Conservation (phyloP, 1,140 invertebrate species). For the Micrasema minimum region DNA sequence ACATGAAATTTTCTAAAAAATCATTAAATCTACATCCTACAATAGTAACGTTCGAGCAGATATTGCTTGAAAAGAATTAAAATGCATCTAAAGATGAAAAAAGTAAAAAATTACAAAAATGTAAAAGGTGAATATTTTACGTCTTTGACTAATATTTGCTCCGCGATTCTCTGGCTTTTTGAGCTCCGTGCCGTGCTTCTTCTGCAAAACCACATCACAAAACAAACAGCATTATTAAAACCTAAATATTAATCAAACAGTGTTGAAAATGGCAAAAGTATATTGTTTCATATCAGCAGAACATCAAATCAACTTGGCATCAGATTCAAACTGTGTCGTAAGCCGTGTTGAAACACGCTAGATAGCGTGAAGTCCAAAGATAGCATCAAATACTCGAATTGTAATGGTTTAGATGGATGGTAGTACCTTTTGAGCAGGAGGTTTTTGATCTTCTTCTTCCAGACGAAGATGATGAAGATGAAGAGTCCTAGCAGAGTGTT, state of each 20-base stretch:
- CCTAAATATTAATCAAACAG: background rate
- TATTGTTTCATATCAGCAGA: too few species aligned
- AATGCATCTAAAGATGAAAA: conserved; percentile 27
- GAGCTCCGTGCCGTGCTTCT: conserved; percentile 46
- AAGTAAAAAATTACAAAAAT: conserved; percentile 31
- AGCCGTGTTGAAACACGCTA: conserved; percentile 27
- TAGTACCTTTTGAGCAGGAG: conserved; percentile 68
- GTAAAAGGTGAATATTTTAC: conserved; percentile 40
- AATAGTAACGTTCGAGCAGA: conserved; percentile 4
- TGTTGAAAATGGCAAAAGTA: too few species aligned
- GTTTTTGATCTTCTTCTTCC: conserved; percentile 73
- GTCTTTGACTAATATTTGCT: conserved; percentile 47
- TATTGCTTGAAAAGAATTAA: conserved; percentile 4
- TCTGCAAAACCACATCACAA: conserved; percentile 46
- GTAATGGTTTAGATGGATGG: conserved; percentile 32
- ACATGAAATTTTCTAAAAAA: too few species aligned
- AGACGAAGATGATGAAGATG: conserved; percentile 78
- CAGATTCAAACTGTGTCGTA: conserved; percentile 13
- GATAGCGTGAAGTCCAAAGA: too few species aligned
- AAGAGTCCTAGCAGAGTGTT: conserved; percentile 74
- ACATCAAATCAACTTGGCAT: background rate
- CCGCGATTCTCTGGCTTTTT: conserved; percentile 41
- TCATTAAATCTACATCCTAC: too few species aligned
- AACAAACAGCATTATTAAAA: conserved; percentile 26
- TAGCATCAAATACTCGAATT: conserved; percentile 36